Base-by-base conservation (phyloP, 1,140 invertebrate species). In the Araneus ventricosus region DNA sequence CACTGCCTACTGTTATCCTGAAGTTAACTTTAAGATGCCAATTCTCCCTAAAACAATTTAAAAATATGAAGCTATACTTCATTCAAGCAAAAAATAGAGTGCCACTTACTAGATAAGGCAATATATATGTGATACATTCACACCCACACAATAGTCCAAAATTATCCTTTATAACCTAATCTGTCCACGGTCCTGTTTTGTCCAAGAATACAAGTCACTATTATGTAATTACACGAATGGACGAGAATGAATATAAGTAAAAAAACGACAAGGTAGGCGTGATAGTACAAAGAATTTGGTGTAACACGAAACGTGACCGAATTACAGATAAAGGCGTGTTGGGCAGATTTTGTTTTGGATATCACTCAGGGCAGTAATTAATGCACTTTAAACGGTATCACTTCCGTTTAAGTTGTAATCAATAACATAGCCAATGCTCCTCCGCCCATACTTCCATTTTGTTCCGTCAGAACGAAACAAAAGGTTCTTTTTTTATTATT, bases 321-420 rank as follows among this genome's bases (percentile, higher is more conserved):
- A 37, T 75, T 75, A 34, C 70, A 20, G 30, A 75, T 75, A 37
- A 75, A 75, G 70, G 70, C 70, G 70, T 75, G 70, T 75, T 75
- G 17, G 70, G 30, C 27, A 34, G 70, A 75, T 75, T 75, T 75
- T 75, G 14, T 34, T 75, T 75, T 75, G 70, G 27, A 75, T 75
- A 34, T 75, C 70, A 37, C 70, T 75, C 70, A 30, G 27, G 4
- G 3, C 17, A 30, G 70, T 75, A 75, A 75, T 75, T 75, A 75
- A 75, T 75, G 70, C 34, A 34, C 30, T 75, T 75, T 37, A 75
- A 75, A 75, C 70, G 70, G 70, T 75, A 75, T 75, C 70, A 75
- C 70, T 75, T 75, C 70, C 70, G 70, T 75, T 75, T 75, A 37
- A 20, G 70, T 37, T 34, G 70, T 34, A 75, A 75, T 75, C 70